Evolutionary conservation across 1,140 invertebrate genomes (phyloP).

Genomic region (Drosophila yakuba): DNA sequence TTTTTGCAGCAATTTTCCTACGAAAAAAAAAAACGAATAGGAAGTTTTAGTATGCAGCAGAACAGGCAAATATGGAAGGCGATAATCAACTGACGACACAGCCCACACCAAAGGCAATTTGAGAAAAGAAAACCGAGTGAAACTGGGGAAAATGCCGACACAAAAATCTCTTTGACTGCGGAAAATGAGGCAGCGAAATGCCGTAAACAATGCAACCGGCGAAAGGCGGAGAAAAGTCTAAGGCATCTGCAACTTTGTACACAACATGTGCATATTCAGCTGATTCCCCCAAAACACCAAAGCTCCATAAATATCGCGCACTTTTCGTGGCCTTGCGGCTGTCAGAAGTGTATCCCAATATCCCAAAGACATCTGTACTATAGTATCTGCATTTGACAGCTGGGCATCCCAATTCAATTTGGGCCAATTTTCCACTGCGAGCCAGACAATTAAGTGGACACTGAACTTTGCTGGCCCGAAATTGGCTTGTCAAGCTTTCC

Average conservation of each 20-base stretch:
- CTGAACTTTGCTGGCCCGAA: slow-evolving; percentile 41
- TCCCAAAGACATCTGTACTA: neutral
- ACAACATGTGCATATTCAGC: slow-evolving; percentile 9
- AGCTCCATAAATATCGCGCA: neutral
- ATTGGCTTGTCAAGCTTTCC: slow-evolving; percentile 21
- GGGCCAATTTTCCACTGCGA: slow-evolving; percentile 38
- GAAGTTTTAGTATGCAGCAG: neutral
- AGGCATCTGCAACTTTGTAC: slow-evolving; percentile 37
- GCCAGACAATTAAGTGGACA: slow-evolving; percentile 59
- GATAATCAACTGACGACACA: slow-evolving; percentile 60
- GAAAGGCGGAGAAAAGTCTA: slow-evolving; percentile 72
- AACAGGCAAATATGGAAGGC: slow-evolving; percentile 4
- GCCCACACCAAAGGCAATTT: slow-evolving; percentile 49
- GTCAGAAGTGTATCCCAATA: slow-evolving; percentile 28
- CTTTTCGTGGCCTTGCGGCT: slow-evolving; percentile 49
- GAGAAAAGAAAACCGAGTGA: slow-evolving; percentile 71
- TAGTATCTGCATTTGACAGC: slow-evolving; percentile 25
- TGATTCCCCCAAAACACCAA: neutral
- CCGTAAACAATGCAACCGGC: slow-evolving; percentile 78
- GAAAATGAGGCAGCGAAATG: slow-evolving; percentile 77
- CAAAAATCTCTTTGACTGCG: slow-evolving; percentile 79
- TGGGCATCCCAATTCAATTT: slow-evolving; percentile 14
- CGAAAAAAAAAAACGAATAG: too few species aligned
- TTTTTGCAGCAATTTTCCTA: neutral
- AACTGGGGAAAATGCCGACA: slow-evolving; percentile 71